Percentiles rank a stretch among this genome's conserved stretches.
Evolutionary conservation across 2,113 vertebrate species (phyloP).

Genomic region (Tricholaema leucomelas): DNA sequence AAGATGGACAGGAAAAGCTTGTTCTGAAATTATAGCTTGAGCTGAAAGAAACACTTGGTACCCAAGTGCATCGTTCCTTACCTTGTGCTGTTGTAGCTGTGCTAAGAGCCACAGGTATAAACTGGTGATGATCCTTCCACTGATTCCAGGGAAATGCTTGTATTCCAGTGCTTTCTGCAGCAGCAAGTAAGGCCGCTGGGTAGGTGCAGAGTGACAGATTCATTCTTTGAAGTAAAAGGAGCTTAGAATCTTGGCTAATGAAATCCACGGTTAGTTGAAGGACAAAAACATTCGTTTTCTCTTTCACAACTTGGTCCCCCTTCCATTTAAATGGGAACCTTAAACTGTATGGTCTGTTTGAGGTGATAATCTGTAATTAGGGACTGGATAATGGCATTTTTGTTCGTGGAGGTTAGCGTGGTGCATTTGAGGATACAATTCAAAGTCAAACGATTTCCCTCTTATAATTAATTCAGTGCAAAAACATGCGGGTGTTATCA

Average conservation of each 20-base stretch:
- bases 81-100: background rate
- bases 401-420: background rate
- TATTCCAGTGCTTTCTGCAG: background rate
- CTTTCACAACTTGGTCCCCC: background rate
- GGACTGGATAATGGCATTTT: background rate
- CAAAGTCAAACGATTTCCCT: background rate
- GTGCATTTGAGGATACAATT: background rate
- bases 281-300: background rate
- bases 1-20: background rate
- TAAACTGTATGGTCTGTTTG: background rate
- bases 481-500: background rate
- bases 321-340: background rate
- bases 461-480: background rate
- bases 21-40: background rate
- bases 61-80: background rate
- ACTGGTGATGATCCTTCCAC: background rate
- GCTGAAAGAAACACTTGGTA: background rate
- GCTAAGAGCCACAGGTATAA: background rate
- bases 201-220: background rate
- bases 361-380: background rate
- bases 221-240: background rate
- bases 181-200: background rate
- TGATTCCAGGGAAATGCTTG: rapidly evolving
- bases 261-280: background rate
- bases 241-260: background rate